Evolutionary conservation across 2,113 vertebrate species (phyloP).

Genomic region (Elachura formosa): DNA sequence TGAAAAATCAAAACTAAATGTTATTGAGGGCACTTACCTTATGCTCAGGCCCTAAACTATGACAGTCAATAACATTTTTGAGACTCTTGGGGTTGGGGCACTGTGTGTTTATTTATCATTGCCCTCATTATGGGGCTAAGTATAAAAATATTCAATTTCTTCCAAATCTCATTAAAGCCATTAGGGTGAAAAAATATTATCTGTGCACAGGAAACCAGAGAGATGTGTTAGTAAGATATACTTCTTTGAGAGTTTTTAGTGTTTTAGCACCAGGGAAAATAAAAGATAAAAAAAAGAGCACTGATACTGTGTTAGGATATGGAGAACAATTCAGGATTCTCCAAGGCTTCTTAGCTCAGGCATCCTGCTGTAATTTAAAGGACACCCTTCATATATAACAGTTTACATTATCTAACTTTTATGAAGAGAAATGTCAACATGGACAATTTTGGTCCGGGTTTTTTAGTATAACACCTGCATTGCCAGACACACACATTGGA

Average conservation of each 20-base stretch:
- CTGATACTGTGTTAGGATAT: neutral
- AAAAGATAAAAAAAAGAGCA: neutral
- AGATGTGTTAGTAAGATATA: neutral
- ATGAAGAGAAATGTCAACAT: neutral
- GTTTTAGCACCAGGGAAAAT: accelerated
- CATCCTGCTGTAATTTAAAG: neutral
- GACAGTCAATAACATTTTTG: neutral
- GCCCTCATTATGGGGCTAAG: neutral
- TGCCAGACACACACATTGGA: neutral
- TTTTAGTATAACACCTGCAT: neutral
- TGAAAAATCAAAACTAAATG: neutral
- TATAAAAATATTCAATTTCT: neutral
- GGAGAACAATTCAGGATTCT: neutral
- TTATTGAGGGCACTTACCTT: neutral
- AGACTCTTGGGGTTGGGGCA: neutral
- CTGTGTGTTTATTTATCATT: neutral
- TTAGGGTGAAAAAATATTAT: neutral
- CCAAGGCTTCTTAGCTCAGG: neutral
- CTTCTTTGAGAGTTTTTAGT: neutral
- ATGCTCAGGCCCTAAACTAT: neutral
- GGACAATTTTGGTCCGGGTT: neutral
- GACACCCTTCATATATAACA: neutral
- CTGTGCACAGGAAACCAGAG: neutral
- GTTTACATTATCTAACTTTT: neutral
- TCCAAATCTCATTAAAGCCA: neutral